Conservation (phyloP, 2,113 vertebrate genomes). For the Menura novaehollandiae region DNA sequence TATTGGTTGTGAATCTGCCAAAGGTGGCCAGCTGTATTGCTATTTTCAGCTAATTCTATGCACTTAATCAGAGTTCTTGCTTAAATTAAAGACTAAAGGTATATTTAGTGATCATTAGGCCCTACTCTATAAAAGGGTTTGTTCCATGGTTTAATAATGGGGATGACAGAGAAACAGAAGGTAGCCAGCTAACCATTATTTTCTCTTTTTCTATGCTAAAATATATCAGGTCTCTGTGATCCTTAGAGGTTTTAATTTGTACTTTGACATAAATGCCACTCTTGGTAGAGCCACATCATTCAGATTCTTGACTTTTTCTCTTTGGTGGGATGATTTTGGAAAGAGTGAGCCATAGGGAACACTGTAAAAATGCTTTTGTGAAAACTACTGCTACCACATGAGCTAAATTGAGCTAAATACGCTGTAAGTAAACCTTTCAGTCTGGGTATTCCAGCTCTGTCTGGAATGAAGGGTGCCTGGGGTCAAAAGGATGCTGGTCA, state of each 20-base stretch:
- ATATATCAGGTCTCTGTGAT: neutral
- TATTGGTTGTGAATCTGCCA: slow-evolving; percentile 50
- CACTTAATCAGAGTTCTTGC: slow-evolving; percentile 28
- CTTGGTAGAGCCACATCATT: neutral
- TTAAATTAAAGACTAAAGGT: slow-evolving; percentile 55
- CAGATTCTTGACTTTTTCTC: neutral
- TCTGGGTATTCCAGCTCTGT: neutral
- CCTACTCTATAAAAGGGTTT: neutral
- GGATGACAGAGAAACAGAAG: neutral
- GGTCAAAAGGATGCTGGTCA: neutral
- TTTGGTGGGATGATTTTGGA: neutral
- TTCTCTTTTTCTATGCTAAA: neutral
- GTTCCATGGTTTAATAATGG: neutral
- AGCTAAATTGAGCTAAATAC: neutral
- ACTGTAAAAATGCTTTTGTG: neutral
- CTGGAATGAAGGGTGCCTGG: neutral
- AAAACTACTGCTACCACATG: neutral
- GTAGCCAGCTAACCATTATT: slow-evolving; percentile 5
- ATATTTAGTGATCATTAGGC: slow-evolving; percentile 51
- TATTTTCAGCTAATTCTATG: slow-evolving; percentile 56
- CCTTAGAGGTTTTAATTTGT: slow-evolving; percentile 17
- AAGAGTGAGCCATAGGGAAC: neutral
- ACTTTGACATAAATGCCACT: neutral
- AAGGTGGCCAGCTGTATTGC: slow-evolving; percentile 57
- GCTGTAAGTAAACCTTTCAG: neutral